Percentiles rank a stretch among this genome's conserved stretches.
Evolutionary conservation across 2,797 vertebrate genomes (phyloP).

Genomic region (Eutrigla gurnardus): DNA sequence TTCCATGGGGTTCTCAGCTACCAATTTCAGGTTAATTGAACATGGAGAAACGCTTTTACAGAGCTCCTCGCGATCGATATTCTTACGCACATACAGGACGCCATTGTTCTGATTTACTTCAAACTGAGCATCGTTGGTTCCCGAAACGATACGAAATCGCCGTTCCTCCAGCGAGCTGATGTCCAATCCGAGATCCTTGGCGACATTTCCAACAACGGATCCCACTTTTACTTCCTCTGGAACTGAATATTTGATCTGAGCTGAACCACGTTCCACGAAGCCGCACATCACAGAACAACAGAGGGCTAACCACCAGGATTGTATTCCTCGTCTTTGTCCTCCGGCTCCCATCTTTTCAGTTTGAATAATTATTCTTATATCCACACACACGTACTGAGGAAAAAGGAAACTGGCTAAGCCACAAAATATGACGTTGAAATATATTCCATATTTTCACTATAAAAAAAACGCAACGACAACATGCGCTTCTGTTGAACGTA

Average conservation of each 20-base stretch:
- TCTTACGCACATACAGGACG: conserved; percentile 73
- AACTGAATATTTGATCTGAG: conserved; percentile 83
- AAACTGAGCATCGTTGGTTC: conserved; percentile 75
- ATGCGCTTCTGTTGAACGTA: neutral
- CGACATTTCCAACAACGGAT: conserved; percentile 81
- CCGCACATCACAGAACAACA: conserved; percentile 38
- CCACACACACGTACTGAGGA: neutral
- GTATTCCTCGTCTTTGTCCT: conserved; percentile 10
- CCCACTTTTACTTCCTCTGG: conserved; percentile 83
- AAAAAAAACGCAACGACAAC: neutral
- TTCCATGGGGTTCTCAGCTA: conserved; percentile 84
- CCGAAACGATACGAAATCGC: conserved; percentile 81
- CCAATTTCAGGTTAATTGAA: conserved; percentile 79
- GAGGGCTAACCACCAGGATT: conserved; percentile 26
- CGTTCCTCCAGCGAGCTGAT: conserved; percentile 62
- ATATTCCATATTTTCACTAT: neutral
- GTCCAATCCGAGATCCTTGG: conserved; percentile 84
- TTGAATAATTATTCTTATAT: neutral
- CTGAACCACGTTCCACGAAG: conserved; percentile 43
- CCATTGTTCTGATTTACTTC: conserved; percentile 82
- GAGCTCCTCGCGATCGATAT: conserved; percentile 83
- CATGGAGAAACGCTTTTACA: conserved; percentile 76
- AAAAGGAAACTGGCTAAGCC: neutral
- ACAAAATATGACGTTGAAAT: neutral
- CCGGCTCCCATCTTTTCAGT: conserved; percentile 42